These are phyloP conservation scores for Pangasianodon gigas DNA, from an alignment of 2,113 vertebrate species.

Conservation along the genomic window DNA sequence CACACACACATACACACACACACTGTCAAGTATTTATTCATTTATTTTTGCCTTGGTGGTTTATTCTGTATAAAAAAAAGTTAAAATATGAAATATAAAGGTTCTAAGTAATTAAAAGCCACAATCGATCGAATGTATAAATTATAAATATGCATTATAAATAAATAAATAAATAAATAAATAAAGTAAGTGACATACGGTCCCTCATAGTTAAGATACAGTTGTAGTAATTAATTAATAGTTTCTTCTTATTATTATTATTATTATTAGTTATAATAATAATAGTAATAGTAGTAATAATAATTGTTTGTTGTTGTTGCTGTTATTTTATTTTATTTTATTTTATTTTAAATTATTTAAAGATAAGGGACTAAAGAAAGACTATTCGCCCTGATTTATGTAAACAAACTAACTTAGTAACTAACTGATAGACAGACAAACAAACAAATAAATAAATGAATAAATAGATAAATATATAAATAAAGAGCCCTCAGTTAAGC, in stretches of 20 bases:
- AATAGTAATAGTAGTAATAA: no score
- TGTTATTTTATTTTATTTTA: no score
- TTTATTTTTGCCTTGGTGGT: background rate
- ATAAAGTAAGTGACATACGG: no score
- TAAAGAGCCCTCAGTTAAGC: background rate
- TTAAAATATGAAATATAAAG: background rate
- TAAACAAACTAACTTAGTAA: background rate
- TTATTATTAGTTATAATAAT: no score
- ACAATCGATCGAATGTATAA: background rate
- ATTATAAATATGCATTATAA: background rate
- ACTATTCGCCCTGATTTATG: background rate
- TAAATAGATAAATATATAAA: background rate
- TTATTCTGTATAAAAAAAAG: no score
- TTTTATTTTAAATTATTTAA: no score
- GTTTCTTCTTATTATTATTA: no score
- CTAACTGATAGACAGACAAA: background rate
- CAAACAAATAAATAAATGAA: no score
- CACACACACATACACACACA: background rate
- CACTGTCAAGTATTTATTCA: background rate
- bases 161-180: background rate
- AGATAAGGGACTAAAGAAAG: no score
- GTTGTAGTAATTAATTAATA: background rate
- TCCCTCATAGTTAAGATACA: background rate
- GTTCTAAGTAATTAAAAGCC: background rate
- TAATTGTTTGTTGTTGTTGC: no score